Conservation (phyloP, 2,113 vertebrate genomes). For the Acanthochromis polyacanthus region DNA sequence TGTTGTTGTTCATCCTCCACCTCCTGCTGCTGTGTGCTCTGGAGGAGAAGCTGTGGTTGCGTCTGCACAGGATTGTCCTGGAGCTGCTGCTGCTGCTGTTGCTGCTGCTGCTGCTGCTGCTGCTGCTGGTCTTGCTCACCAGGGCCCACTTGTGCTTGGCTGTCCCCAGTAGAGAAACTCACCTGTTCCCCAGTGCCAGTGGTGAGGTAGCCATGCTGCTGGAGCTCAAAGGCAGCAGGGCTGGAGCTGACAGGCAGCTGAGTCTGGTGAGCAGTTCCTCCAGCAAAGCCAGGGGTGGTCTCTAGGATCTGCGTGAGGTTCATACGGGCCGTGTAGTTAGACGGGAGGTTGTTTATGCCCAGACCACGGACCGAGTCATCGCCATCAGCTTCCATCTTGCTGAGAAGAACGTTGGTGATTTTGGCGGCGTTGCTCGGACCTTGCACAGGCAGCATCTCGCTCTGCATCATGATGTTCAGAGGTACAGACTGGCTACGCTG, state of each 20-base stretch:
- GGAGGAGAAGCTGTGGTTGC: conserved; percentile 79
- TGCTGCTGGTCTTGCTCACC: conserved; percentile 86
- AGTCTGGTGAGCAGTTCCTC: conserved; percentile 81
- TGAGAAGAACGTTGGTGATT: conserved; percentile 97
- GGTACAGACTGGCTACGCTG: conserved; percentile 98
- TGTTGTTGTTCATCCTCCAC: conserved; percentile 86
- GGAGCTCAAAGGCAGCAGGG: conserved; percentile 93
- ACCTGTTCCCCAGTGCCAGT: conserved; percentile 89
- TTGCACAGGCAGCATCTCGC: conserved; percentile 92
- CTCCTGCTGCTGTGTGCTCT: conserved; percentile 81
- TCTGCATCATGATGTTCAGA: conserved; percentile 98
- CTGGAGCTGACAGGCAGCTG: conserved; percentile 89
- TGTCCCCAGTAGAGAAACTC: conserved; percentile 90
- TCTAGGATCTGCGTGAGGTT: conserved; percentile 99
- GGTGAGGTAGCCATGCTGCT: conserved; percentile 96
- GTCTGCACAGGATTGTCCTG: conserved; percentile 73
- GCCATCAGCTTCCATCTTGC: conserved; percentile 95
- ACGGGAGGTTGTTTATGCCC: conserved; percentile 97
- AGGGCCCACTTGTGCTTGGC: conserved; percentile 94
- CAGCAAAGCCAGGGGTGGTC: conserved; percentile 85
- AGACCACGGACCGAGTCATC: conserved; percentile 96
- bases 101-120: conserved; percentile 80
- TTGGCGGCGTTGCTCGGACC: conserved; percentile 91
- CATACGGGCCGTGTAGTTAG: conserved; percentile 98
- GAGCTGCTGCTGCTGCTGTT: conserved; percentile 82